phyloP scores from a whole-genome alignment of 2,888 invertebrate genomes.

The Watsonalla cultraria region DNA sequence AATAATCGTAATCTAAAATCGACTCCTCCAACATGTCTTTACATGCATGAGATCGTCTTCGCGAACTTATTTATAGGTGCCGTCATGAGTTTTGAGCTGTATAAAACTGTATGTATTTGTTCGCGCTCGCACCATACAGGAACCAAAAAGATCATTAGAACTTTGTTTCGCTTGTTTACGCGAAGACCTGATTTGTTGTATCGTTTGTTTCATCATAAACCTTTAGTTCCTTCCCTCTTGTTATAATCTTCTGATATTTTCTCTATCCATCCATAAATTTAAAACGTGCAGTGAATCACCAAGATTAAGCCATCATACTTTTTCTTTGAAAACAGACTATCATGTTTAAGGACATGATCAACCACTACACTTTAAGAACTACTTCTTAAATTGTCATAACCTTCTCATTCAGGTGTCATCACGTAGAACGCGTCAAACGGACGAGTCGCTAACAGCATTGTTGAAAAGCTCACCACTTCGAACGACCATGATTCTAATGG shows the following conservation, averaged over 20 bases:
- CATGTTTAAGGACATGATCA: neutral
- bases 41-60: too few species aligned
- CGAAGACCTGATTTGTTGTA: too few species aligned
- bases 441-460: constrained; percentile 47
- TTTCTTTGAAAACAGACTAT: too few species aligned
- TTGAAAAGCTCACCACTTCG: constrained; percentile 49
- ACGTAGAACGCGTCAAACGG: constrained; percentile 45
- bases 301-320: neutral
- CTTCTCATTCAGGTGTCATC: constrained; percentile 42
- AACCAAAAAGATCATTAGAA: too few species aligned
- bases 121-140: too few species aligned
- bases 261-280: too few species aligned
- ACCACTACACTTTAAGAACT: neutral
- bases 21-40: too few species aligned
- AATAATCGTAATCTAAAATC: too few species aligned
- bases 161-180: too few species aligned
- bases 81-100: neutral
- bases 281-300: neutral
- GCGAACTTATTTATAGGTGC: neutral
- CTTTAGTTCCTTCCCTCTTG: too few species aligned
- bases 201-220: too few species aligned
- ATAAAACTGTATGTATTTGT: neutral
- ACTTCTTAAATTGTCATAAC: neutral
- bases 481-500: constrained; percentile 44
- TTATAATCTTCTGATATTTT: too few species aligned